A percentile compares a stretch with the other conserved stretches of the same genome.
phyloP scores from a whole-genome alignment of 1,140 invertebrate species.

The Drosophila miranda region DNA sequence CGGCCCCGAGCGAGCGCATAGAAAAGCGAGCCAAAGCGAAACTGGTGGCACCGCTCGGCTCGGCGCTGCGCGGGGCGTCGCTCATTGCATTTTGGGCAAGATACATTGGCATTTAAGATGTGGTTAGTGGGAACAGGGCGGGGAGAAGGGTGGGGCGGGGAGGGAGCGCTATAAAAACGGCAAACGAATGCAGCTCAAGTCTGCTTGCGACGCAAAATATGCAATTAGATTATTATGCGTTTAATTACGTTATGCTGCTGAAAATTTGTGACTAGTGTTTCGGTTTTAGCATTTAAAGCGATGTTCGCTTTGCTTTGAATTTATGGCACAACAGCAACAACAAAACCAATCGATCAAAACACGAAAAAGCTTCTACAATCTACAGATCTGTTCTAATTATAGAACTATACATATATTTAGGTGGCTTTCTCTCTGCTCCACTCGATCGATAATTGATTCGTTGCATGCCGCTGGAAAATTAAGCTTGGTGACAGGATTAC shows the following conservation, averaged over 20 bases:
- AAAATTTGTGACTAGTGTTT: constrained; percentile 13
- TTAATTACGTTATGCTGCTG: constrained; percentile 75
- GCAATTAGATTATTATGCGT: constrained; percentile 80
- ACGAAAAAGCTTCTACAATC: constrained; percentile 34
- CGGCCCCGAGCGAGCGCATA: constrained; percentile 35
- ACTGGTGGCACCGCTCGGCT: too few species aligned
- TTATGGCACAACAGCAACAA: constrained; percentile 21
- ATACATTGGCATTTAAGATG: constrained; percentile 78
- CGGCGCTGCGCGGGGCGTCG: not conserved
- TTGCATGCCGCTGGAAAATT: too few species aligned
- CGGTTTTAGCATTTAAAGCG: constrained; percentile 39
- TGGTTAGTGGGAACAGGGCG: constrained; percentile 37
- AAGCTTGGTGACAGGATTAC: constrained; percentile 21
- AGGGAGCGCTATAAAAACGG: not conserved
- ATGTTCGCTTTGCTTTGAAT: constrained; percentile 32
- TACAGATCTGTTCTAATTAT: constrained; percentile 12
- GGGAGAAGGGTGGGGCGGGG: constrained; percentile 16
- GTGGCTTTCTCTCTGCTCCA: not conserved
- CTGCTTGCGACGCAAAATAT: constrained; percentile 77
- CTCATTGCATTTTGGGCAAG: constrained; percentile 61
- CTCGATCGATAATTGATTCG: too few species aligned
- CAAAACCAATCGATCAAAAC: constrained; percentile 36
- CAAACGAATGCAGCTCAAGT: constrained; percentile 58
- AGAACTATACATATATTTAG: too few species aligned
- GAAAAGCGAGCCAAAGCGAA: constrained; percentile 22